Conservation (phyloP, 1,140 invertebrate genomes). For the Acromyrmex charruanus region DNA sequence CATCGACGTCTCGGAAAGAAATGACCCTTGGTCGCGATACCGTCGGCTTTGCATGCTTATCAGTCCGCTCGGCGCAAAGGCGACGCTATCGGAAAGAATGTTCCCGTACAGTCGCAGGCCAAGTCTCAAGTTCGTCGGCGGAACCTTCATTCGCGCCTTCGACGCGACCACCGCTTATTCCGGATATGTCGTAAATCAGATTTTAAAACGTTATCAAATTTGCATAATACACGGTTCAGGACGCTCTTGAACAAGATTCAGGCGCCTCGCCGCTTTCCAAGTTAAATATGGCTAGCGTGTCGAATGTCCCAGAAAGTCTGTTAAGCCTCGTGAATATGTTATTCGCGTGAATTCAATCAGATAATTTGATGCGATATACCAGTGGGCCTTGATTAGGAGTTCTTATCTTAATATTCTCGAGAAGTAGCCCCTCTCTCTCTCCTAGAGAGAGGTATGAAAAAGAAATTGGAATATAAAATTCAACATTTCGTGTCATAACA, state of each 20-base stretch:
- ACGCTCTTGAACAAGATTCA: neutral
- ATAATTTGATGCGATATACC: neutral
- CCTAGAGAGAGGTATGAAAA: neutral
- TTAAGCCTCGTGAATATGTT: neutral
- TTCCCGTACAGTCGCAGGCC: neutral
- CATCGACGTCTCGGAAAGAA: slow-evolving; percentile 47
- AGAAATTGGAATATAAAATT: slow-evolving; percentile 24
- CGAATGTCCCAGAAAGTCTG: neutral
- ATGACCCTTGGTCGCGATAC: slow-evolving; percentile 61
- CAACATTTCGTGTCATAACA: slow-evolving; percentile 14
- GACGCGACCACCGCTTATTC: neutral
- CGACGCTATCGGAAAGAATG: slow-evolving; percentile 35
- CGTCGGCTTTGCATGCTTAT: slow-evolving; percentile 53
- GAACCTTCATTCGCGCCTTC: neutral
- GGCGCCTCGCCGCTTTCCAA: neutral
- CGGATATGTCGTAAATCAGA: slow-evolving; percentile 25
- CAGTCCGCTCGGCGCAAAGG: slow-evolving; percentile 20
- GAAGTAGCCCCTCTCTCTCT: neutral
- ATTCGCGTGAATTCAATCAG: neutral
- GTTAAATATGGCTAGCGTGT: neutral
- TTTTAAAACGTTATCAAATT: slow-evolving; percentile 34
- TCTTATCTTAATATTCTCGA: slow-evolving; percentile 23
- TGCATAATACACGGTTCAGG: slow-evolving; percentile 21
- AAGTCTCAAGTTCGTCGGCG: slow-evolving; percentile 25
- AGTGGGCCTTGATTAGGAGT: slow-evolving; percentile 6